Evolutionary conservation across 2,797 vertebrate species (phyloP).

Genomic region (Synaphobranchus kaupii): DNA sequence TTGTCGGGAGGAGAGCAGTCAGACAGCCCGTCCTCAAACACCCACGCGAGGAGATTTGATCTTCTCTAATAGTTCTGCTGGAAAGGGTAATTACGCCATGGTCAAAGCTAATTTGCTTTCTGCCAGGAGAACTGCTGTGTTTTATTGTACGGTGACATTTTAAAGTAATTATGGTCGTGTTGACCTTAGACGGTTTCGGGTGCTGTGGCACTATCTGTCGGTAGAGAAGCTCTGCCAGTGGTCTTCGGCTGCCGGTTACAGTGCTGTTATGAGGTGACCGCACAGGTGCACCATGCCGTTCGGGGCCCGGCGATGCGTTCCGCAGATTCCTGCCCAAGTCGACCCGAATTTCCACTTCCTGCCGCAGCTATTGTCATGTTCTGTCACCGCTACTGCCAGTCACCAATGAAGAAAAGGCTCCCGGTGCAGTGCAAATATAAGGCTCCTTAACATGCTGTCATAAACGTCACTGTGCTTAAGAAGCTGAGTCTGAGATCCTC

Average conservation of each 20-base stretch:
- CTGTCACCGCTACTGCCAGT: conserved; percentile 78
- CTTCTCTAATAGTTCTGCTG: conserved; percentile 99
- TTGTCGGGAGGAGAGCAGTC: conserved; percentile 99
- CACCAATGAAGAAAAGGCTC: conserved; percentile 60
- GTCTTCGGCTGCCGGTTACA: conserved; percentile 83
- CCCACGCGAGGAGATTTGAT: conserved; percentile 99
- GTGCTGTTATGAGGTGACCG: conserved; percentile 98
- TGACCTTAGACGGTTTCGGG: conserved; percentile 99
- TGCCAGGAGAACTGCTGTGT: conserved; percentile 99
- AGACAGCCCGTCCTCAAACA: conserved; percentile 99
- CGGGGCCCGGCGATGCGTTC: conserved; percentile 84
- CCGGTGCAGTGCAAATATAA: conserved; percentile 4
- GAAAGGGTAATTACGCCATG: conserved; percentile 99
- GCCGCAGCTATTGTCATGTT: conserved; percentile 76
- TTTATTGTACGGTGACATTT: conserved; percentile 99
- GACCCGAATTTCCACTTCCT: not conserved
- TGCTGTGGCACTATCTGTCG: conserved; percentile 92
- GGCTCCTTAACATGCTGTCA: not conserved
- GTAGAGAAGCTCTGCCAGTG: conserved; percentile 55
- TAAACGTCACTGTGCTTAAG: not conserved
- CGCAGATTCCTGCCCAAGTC: conserved; percentile 72
- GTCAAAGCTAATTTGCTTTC: conserved; percentile 99
- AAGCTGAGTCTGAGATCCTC: not conserved
- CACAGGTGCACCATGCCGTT: conserved; percentile 98
- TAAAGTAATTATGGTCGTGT: conserved; percentile 99